phyloP scores from a whole-genome alignment of 2,797 vertebrate genomes.

The Sebastes variabilis region DNA sequence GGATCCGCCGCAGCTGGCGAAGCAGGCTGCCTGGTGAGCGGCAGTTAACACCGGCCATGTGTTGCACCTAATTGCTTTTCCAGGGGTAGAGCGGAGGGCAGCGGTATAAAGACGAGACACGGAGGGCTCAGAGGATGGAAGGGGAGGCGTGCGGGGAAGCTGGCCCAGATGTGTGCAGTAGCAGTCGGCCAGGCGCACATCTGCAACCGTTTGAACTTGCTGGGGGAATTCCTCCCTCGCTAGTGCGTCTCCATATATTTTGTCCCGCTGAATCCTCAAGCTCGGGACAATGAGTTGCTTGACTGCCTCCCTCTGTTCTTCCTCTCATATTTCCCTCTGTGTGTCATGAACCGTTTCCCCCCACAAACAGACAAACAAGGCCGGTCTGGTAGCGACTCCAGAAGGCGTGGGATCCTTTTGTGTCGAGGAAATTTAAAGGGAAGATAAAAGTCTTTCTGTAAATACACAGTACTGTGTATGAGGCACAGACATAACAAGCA shows the following conservation, averaged over 20 bases:
- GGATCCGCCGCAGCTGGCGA: conserved; percentile 52
- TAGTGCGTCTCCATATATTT: conserved; percentile 49
- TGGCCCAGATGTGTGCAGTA: conserved; percentile 75
- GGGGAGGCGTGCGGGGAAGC: conserved; percentile 36
- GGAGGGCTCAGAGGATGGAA: conserved; percentile 26
- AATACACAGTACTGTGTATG: conserved; percentile 28
- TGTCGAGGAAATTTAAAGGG: conserved; percentile 44
- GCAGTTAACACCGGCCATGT: conserved; percentile 46
- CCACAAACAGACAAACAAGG: conserved; percentile 62
- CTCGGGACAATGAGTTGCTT: conserved; percentile 65
- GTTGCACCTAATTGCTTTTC: conserved; percentile 68
- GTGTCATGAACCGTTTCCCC: conserved; percentile 61
- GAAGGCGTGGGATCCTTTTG: conserved; percentile 53
- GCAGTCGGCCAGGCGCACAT: conserved; percentile 74
- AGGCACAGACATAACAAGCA: conserved; percentile 64
- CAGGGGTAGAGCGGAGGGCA: conserved; percentile 55
- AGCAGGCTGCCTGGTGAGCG: conserved; percentile 35
- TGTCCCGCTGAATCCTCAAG: conserved; percentile 50
- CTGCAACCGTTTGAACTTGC: conserved; percentile 76
- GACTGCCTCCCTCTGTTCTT: conserved; percentile 59
- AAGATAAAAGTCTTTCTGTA: conserved; percentile 52
- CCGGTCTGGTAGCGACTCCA: conserved; percentile 35
- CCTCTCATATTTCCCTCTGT: conserved; percentile 56
- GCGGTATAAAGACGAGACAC: conserved; percentile 36
- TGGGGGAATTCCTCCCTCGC: conserved; percentile 78